Base-by-base conservation (phyloP, 2,888 invertebrate genomes). In the Eupithecia exiguata region DNA sequence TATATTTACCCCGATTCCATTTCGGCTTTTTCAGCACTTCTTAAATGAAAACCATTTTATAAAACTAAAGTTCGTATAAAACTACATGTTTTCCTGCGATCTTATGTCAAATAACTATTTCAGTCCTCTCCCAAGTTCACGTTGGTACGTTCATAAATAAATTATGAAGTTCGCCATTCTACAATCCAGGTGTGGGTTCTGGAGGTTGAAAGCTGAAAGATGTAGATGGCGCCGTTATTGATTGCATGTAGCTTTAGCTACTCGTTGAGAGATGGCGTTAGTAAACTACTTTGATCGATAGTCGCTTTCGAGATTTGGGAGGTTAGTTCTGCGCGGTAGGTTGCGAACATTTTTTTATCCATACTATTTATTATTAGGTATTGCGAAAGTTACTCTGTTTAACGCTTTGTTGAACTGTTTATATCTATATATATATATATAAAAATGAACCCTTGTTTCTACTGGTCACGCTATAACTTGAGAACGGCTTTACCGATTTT, bases 51-150 rank as follows among this genome's bases (percentile, higher is more conserved):
- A 86, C 86, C 78, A 88, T 87, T 89, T 70, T 84, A 86, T 89
- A 89, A 90, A 87, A 88, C 90, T 81, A 88, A 84, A 87, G 88
- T 89, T 84, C 89, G 91, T 92, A 91, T 91, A 92, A 91, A 92
- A 90, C 94, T 93, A 94, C 93, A 94, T 94, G 91, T 89, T 80
- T 94, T 89, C 90, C 85, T 87, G 88, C 89, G 88, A 89, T 86
- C 89, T 90, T 93, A 92, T 94, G 94, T 94, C 94, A 93, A 93
- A 94, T 91, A 87, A 93, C 93, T 94, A 94, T 94, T 94, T 94
- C 89, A 82, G 91, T 90, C 89, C 82, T 83, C 86, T 80, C 80
- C 89, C 92, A 93, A 93, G 94, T 92, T 94, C 94, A 92, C 91
- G 90, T 87, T 88, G 88, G 89, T 87, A 10, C 88, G 85, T 87